Evolutionary conservation across 2,888 invertebrate genomes (phyloP).

Genomic region (Eupithecia abbreviata): DNA sequence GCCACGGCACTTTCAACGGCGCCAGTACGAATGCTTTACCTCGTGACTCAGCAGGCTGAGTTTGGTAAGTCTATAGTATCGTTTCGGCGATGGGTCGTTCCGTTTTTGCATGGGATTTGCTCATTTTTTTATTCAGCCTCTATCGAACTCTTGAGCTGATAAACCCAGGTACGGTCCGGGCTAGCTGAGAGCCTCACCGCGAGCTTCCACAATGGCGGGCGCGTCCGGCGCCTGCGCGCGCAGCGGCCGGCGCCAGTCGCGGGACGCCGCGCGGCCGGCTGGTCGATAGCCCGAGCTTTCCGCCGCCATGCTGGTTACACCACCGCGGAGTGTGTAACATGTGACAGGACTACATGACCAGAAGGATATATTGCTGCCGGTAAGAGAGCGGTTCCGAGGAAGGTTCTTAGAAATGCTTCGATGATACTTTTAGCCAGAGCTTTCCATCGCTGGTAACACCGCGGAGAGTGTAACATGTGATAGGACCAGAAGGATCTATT

Average conservation of each 20-base stretch:
- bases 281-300: constrained; percentile 77
- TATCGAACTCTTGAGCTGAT: not conserved
- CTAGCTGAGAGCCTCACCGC: constrained; percentile 27
- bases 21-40: too few relatives aligned
- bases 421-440: not conserved
- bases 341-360: constrained; percentile 10
- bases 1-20: too few relatives aligned
- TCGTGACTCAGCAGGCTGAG: too few relatives aligned
- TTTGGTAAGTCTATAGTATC: too few relatives aligned
- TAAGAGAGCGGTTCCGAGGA: constrained; percentile 1
- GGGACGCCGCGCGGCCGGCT: constrained; percentile 76
- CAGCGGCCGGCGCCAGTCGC: constrained; percentile 75
- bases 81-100: not conserved
- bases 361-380: constrained; percentile 21
- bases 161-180: constrained; percentile 1
- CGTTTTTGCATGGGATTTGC: not conserved
- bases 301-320: constrained; percentile 70
- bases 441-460: not conserved
- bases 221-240: constrained; percentile 73
- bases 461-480: not conserved
- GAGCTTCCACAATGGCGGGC: constrained; percentile 48
- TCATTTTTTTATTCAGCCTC: not conserved
- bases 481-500: not conserved
- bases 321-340: constrained; percentile 57
- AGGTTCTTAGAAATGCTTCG: not conserved